Evolutionary conservation across 2,113 vertebrate genomes (phyloP), one percentile per base, ranked within the genome.

Genomic region (Tonatia bakeri): DNA sequence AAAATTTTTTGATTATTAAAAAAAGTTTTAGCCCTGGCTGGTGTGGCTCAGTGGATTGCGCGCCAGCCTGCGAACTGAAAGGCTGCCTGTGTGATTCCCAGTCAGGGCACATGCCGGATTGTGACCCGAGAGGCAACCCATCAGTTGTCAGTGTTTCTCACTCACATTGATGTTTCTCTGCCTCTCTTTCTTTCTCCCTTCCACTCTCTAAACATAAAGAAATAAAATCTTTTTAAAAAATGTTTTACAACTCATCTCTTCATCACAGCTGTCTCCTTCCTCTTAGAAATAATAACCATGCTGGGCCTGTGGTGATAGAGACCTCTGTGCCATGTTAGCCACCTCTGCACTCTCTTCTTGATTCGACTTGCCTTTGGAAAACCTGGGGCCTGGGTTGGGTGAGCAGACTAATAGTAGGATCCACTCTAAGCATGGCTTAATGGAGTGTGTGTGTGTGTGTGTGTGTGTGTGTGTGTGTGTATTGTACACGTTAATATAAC

Each of bases 261-360:
- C n/a, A 52, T 72, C 81, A 81, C 33, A 83, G 69, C 24, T 33
- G 5, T 73, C 61, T 89, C 33, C 17, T 90, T 92, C 31, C 38
- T 77, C 72, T 92, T 65, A 86, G 61, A 96, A 92, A n/a, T 83
- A 97, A 15, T 61, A 84, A 65, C 43, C 76, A 24, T 84, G 28
- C n/a, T 92, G 75, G 72, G 70, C 31, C 13, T n/a, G 36, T 77
- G n/a, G 76, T 67, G 65, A 94, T 24, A 33, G 79, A 86, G 15
- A 22, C 10, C 36, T 9, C 52, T 79, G 31, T 91, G 82, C 20
- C 16, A 0, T 13, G 43, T 50, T 77, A 28, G 26, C 45, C 47
- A 38, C 61, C 65, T 54, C 52, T 54, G 36, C 24, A 12, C 70
- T 75, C 31, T 79, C 56, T 87, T 90, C n/a, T 50, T 91, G 26